phyloP scores from a whole-genome alignment of 2,797 vertebrate species.

The Tinamus major region DNA sequence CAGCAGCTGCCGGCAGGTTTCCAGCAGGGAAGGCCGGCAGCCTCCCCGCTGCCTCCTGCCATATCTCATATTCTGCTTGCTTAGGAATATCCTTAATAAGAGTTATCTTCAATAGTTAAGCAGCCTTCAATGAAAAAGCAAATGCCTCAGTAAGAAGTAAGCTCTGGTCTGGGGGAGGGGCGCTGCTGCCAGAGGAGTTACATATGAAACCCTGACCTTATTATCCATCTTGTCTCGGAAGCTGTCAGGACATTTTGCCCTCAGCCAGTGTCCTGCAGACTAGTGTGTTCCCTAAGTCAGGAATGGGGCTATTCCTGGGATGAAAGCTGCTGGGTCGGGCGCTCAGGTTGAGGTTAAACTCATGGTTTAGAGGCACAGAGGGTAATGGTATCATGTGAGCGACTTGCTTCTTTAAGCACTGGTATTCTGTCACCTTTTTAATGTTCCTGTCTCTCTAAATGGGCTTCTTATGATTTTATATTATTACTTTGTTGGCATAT shows the following conservation, averaged over 20 bases:
- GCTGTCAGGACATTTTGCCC: rapidly evolving
- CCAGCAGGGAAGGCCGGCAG: slow-evolving; percentile 31
- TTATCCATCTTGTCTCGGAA: neutral
- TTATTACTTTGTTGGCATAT: neutral
- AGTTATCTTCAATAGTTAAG: slow-evolving; percentile 31
- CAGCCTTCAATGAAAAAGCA: neutral
- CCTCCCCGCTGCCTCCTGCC: slow-evolving; percentile 62
- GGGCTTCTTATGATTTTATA: neutral
- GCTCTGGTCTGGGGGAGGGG: neutral
- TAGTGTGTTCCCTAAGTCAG: rapidly evolving
- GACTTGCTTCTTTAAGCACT: neutral
- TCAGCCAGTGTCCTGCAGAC: neutral
- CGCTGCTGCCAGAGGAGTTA: neutral
- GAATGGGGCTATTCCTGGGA: rapidly evolving
- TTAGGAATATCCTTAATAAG: slow-evolving; percentile 29
- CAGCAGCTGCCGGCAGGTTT: slow-evolving; percentile 25
- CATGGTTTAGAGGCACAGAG: neutral
- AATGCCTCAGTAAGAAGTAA: neutral
- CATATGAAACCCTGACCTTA: neutral
- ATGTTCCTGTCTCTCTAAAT: neutral
- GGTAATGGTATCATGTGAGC: neutral
- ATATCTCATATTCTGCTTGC: neutral
- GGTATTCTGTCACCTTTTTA: neutral
- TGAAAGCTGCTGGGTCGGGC: neutral
- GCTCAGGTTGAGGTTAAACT: neutral